These are phyloP conservation scores for Chaitophorus viminalis DNA, from an alignment of 2,888 invertebrate genomes.

Conservation along the genomic window DNA sequence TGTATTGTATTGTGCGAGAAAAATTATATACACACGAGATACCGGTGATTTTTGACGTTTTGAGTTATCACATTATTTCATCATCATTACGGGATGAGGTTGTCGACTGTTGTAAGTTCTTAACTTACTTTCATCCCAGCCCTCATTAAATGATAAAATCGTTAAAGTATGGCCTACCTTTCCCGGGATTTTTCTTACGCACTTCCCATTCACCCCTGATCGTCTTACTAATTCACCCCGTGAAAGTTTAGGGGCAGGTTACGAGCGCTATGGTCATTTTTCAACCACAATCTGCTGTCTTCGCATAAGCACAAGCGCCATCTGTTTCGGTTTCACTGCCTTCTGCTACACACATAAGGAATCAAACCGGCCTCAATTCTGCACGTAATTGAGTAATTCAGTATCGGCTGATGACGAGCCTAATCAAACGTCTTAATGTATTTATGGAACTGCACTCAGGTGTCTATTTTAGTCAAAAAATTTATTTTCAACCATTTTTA, in stretches of 20 bases:
- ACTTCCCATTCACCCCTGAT: neutral
- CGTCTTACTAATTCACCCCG: neutral
- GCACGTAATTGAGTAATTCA: too few species aligned
- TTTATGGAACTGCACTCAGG: neutral
- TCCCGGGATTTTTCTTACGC: too few species aligned
- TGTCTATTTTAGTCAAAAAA: neutral
- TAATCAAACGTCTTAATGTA: neutral
- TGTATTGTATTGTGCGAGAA: too few species aligned
- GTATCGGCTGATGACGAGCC: neutral
- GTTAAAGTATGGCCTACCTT: neutral
- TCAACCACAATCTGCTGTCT: constrained; percentile 28
- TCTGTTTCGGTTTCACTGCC: constrained; percentile 9
- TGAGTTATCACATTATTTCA: neutral
- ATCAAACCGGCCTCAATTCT: neutral
- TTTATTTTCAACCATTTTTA: neutral
- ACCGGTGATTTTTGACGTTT: neutral
- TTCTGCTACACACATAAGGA: neutral
- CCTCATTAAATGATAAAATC: too few species aligned
- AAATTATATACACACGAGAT: neutral
- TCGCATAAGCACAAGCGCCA: constrained; percentile 5
- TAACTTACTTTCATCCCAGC: too few species aligned
- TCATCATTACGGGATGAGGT: neutral
- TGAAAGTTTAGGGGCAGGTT: neutral
- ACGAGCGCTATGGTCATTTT: neutral
- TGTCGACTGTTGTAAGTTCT: too few species aligned